Conservation (phyloP, 2,797 vertebrate species). For the Pygocentrus nattereri region DNA sequence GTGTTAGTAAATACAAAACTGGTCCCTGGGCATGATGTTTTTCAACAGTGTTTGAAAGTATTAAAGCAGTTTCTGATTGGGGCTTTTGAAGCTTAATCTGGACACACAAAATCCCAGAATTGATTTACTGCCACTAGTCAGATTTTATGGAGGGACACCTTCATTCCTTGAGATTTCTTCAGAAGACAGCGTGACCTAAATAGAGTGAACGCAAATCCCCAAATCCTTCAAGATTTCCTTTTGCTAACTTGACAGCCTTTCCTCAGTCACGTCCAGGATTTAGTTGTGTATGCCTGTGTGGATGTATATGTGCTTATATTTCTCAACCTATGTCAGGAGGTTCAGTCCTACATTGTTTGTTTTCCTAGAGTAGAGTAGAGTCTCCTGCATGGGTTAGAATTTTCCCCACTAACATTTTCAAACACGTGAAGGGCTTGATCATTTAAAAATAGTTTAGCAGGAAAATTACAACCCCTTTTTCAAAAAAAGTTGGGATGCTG, state of each 20-base stretch:
- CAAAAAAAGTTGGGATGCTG: too few species aligned
- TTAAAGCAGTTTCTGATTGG: background rate
- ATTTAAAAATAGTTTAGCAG: too few species aligned
- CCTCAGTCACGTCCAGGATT: background rate
- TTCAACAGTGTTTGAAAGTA: background rate
- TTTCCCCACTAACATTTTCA: too few species aligned
- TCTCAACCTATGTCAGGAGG: background rate
- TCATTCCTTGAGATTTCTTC: conserved; percentile 6
- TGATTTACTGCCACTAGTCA: conserved; percentile 22
- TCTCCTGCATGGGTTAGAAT: background rate
- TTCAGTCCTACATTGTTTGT: background rate
- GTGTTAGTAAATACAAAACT: background rate
- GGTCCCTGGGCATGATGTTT: background rate
- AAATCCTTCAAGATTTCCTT: conserved; percentile 1
- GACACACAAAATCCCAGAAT: conserved; percentile 11
- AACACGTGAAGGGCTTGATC: too few species aligned
- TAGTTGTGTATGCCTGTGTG: background rate
- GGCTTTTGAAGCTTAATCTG: conserved; percentile 18
- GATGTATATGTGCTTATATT: background rate
- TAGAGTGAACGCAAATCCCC: conserved; percentile 1
- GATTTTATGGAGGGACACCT: conserved; percentile 9
- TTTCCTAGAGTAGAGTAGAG: background rate
- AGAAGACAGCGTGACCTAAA: conserved; percentile 12
- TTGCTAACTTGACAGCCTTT: background rate
- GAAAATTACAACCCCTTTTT: too few species aligned